Evolutionary conservation across 2,113 vertebrate genomes (phyloP).

Genomic region (Siniperca chuatsi): DNA sequence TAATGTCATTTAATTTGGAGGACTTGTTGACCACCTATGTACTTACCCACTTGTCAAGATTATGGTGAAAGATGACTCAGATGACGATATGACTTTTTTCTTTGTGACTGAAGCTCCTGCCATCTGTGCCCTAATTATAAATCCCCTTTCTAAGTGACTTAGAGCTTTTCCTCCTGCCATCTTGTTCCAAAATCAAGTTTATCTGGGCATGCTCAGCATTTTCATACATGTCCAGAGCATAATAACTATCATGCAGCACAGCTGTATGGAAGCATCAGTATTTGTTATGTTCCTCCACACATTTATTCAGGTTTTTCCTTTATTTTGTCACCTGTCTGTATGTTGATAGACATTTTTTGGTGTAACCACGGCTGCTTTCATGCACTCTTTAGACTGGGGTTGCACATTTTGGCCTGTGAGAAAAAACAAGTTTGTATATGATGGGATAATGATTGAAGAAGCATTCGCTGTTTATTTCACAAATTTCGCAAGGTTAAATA

Average conservation of each 20-base stretch:
- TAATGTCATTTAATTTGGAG: background rate
- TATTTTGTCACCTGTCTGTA: background rate
- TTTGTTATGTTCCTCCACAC: background rate
- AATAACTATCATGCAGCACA: background rate
- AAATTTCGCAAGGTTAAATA: background rate
- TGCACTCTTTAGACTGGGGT: background rate
- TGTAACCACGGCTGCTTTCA: too few species aligned
- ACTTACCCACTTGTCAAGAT: background rate
- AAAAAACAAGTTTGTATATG: background rate
- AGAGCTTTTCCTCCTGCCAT: background rate
- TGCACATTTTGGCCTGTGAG: background rate
- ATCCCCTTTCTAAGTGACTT: background rate
- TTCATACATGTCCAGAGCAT: background rate
- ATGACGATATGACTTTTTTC: background rate
- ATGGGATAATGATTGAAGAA: background rate
- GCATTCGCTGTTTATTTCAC: background rate
- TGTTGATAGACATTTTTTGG: background rate
- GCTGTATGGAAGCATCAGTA: background rate
- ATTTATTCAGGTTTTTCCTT: background rate
- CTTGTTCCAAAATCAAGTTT: background rate
- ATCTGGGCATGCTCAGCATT: background rate
- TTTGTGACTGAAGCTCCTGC: slow-evolving; percentile 4
- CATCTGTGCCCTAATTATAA: slow-evolving; percentile 19
- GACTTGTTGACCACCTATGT: background rate
- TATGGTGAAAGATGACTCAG: background rate